phyloP scores from a whole-genome alignment of 2,888 invertebrate species.

The Trichogramma dendrolimi region DNA sequence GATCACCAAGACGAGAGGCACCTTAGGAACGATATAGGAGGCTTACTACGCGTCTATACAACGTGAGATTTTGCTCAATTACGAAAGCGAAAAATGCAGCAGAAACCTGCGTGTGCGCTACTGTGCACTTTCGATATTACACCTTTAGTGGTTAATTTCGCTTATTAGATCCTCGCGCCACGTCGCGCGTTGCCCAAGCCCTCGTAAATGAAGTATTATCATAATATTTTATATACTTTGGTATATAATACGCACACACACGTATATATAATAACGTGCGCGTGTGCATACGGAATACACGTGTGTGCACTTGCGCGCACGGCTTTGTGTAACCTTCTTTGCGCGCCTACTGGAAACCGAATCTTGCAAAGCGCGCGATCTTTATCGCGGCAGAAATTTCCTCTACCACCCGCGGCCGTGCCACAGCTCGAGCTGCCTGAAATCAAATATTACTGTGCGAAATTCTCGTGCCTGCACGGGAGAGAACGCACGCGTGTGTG shows the following conservation, averaged over 20 bases:
- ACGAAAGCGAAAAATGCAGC: slow-evolving; percentile 16
- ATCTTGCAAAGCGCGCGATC: background rate
- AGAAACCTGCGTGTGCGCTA: background rate
- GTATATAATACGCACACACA: no score
- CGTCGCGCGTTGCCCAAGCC: slow-evolving; percentile 13
- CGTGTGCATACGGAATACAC: no score
- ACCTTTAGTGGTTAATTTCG: slow-evolving; percentile 22
- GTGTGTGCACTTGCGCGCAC: background rate
- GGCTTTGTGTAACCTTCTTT: slow-evolving; percentile 18
- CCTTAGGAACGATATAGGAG: no score
- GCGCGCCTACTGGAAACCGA: slow-evolving; percentile 7
- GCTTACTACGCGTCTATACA: no score
- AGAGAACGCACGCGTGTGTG: no score
- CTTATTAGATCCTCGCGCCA: slow-evolving; percentile 17
- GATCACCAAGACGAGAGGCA: no score
- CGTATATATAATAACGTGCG: no score
- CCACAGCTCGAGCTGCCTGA: no score
- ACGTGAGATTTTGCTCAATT: background rate
- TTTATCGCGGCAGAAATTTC: no score
- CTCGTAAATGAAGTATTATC: slow-evolving; percentile 21
- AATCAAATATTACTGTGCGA: no score
- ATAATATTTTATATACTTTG: slow-evolving; percentile 3
- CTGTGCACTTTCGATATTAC: slow-evolving; percentile 24
- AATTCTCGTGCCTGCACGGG: no score
- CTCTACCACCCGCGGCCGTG: no score